Conservation (phyloP, 2,113 vertebrate species). For the Ameiurus melas region DNA sequence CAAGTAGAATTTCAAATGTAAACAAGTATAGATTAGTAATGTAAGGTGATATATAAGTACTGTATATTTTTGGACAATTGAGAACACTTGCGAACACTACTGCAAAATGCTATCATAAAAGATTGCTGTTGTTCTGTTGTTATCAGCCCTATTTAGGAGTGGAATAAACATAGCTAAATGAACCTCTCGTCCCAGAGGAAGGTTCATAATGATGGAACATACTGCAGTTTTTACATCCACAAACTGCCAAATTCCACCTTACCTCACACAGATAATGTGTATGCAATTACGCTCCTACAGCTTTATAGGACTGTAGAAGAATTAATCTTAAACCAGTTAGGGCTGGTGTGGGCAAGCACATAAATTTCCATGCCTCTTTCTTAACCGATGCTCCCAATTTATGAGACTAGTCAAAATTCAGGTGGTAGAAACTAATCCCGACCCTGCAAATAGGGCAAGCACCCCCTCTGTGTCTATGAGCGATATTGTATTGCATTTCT, state of each 20-base stretch:
- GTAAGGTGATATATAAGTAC: neutral
- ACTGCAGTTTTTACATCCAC: slow-evolving; percentile 6
- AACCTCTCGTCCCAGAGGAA: neutral
- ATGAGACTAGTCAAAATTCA: slow-evolving; percentile 34
- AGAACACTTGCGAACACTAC: neutral
- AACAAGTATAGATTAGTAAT: neutral
- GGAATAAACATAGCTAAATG: slow-evolving; percentile 1
- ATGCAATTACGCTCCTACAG: neutral
- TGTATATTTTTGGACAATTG: neutral
- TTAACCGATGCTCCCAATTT: slow-evolving; percentile 14
- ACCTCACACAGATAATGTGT: neutral
- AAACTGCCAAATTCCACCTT: neutral
- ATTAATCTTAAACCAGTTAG: slow-evolving; percentile 14
- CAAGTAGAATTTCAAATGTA: too few species aligned
- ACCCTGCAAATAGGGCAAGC: slow-evolving; percentile 21
- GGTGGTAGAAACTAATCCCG: slow-evolving; percentile 27
- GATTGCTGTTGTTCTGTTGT: too few species aligned
- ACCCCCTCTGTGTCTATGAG: slow-evolving; percentile 18
- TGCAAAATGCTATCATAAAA: neutral
- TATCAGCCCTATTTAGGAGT: neutral
- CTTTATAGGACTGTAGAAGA: neutral
- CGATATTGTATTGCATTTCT: slow-evolving; percentile 40
- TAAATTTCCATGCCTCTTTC: neutral
- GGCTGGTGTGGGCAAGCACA: neutral
- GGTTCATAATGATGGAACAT: neutral